Percentiles rank a stretch among this genome's conserved stretches.
These are phyloP conservation scores for Mugil cephalus DNA, from an alignment of 2,113 vertebrate genomes.

Conservation along the genomic window DNA sequence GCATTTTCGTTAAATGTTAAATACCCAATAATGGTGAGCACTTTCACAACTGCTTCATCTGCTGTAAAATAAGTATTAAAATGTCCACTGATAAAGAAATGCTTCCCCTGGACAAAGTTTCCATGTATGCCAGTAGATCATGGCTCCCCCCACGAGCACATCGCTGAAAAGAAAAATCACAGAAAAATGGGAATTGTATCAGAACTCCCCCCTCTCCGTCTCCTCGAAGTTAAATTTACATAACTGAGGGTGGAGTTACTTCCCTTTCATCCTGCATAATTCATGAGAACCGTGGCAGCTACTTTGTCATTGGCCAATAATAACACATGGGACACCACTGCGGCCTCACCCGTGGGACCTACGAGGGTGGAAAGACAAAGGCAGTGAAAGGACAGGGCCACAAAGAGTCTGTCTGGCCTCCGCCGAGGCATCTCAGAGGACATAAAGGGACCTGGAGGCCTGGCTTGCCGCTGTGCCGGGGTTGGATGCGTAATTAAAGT, in stretches of 20 bases:
- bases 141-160: slow-evolving; percentile 8
- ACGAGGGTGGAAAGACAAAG: slow-evolving; percentile 75
- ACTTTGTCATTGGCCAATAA: slow-evolving; percentile 81
- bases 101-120: neutral
- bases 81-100: neutral
- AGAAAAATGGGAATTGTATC: slow-evolving; percentile 11
- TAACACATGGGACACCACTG: slow-evolving; percentile 69
- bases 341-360: slow-evolving; percentile 74
- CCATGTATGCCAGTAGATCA: slow-evolving; percentile 38
- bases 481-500: slow-evolving; percentile 71
- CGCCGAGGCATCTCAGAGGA: slow-evolving; percentile 61
- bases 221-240: slow-evolving; percentile 76
- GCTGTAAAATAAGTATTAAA: too few species aligned
- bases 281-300: slow-evolving; percentile 80
- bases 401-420: slow-evolving; percentile 70
- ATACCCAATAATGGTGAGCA: too few species aligned
- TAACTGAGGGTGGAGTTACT: slow-evolving; percentile 72
- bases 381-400: slow-evolving; percentile 55
- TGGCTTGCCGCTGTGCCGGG: slow-evolving; percentile 25
- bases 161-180: neutral
- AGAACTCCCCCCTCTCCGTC: slow-evolving; percentile 21
- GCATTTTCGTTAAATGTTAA: too few species aligned
- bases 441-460: slow-evolving; percentile 57
- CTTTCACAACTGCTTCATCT: too few species aligned
- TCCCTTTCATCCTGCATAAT: slow-evolving; percentile 77